These are phyloP conservation scores for Wasmannia auropunctata DNA, from an alignment of 1,140 invertebrate species.

Conservation along the genomic window DNA sequence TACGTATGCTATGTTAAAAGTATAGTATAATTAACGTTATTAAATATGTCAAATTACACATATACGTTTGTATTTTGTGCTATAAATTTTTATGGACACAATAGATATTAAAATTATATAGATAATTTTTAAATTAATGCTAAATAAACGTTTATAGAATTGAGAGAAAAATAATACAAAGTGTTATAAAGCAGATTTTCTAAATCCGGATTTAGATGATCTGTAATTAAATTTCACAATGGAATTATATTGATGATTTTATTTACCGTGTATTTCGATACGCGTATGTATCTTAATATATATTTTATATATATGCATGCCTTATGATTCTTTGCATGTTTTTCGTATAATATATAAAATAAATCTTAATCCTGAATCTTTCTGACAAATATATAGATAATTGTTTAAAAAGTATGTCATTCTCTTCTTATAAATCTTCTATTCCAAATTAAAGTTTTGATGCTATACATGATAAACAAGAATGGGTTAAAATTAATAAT, in stretches of 20 bases:
- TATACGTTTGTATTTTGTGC: not conserved
- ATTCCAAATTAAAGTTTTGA: not conserved
- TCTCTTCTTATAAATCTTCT: not conserved
- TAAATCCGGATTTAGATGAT: too few relatives aligned
- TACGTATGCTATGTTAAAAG: not conserved
- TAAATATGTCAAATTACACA: not conserved
- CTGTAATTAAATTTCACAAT: too few relatives aligned
- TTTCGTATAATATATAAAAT: not conserved
- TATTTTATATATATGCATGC: too few relatives aligned
- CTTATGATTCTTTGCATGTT: too few relatives aligned
- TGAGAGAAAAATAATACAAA: too few relatives aligned
- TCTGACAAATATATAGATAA: not conserved
- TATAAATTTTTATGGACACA: not conserved
- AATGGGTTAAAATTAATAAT: not conserved
- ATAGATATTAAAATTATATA: not conserved
- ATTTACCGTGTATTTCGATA: too few relatives aligned
- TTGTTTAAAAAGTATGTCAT: not conserved
- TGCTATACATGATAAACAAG: not conserved
- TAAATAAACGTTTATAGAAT: too few relatives aligned
- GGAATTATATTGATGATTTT: too few relatives aligned
- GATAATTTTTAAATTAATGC: too few relatives aligned
- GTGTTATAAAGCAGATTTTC: too few relatives aligned
- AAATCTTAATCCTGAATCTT: not conserved
- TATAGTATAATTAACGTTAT: too few relatives aligned
- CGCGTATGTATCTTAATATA: too few relatives aligned